Conservation (phyloP, 2,888 invertebrate genomes). For the Scaptomyza caliginosa region DNA sequence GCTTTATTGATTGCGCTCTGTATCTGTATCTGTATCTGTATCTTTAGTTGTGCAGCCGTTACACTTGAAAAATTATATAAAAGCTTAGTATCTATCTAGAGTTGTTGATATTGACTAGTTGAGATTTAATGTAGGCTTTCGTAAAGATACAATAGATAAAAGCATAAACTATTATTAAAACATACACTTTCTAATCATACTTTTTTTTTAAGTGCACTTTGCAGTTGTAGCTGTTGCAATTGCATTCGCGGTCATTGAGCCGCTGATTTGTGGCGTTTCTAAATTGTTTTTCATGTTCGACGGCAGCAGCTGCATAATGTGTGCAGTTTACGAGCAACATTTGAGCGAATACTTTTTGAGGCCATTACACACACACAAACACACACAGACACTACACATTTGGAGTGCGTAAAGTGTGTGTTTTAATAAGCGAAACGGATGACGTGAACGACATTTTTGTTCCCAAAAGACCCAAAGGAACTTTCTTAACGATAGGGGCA, state of each 20-base stretch:
- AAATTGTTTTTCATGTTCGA: conserved; percentile 78
- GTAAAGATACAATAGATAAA: no score
- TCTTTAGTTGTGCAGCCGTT: conserved; percentile 6
- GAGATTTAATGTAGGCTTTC: background rate
- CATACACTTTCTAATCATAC: background rate
- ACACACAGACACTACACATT: background rate
- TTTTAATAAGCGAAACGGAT: background rate
- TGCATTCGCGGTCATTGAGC: conserved; percentile 75
- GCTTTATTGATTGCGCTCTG: conserved; percentile 68
- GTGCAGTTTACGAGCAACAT: conserved; percentile 63
- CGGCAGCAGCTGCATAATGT: conserved; percentile 74
- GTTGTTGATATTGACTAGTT: background rate
- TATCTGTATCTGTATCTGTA: conserved; percentile 31
- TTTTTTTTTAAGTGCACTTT: conserved; percentile 1
- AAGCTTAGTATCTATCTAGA: background rate
- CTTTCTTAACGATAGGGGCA: conserved; percentile 20
- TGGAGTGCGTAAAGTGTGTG: conserved; percentile 7
- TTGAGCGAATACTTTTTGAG: conserved; percentile 34
- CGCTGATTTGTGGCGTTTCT: conserved; percentile 77
- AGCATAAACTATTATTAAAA: no score
- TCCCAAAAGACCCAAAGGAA: background rate
- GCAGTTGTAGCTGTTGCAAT: conserved; percentile 32
- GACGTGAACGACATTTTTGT: conserved; percentile 32
- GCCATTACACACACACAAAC: background rate
- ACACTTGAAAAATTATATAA: background rate